A percentile compares a stretch with the other conserved stretches of the same genome.
Conservation (phyloP, 2,888 invertebrate species). For the Bombylius discolor region DNA sequence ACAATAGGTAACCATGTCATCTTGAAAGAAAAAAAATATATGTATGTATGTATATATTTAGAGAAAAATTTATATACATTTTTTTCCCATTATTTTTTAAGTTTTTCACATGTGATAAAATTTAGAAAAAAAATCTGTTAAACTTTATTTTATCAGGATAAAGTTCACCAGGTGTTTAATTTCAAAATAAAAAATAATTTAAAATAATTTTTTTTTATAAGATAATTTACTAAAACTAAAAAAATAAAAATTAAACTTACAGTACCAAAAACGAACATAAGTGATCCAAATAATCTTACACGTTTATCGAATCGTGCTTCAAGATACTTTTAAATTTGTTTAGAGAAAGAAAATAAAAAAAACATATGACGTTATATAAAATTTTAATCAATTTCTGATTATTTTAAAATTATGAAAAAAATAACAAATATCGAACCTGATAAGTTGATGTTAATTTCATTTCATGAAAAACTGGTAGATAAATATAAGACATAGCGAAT, state of each 20-base stretch:
- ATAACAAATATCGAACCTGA: slow-evolving; percentile 42
- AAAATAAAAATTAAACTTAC: slow-evolving; percentile 36
- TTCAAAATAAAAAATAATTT: too few relatives aligned
- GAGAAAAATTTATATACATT: too few relatives aligned
- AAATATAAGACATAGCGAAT: slow-evolving; percentile 46
- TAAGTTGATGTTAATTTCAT: slow-evolving; percentile 60
- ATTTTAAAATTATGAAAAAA: neutral
- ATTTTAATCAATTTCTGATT: neutral
- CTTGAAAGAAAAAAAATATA: slow-evolving; percentile 33
- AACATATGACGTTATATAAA: neutral
- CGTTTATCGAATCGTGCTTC: slow-evolving; percentile 52
- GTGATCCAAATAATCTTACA: slow-evolving; percentile 51
- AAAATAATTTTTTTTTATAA: too few relatives aligned
- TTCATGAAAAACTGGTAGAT: slow-evolving; percentile 58
- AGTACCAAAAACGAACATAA: slow-evolving; percentile 49
- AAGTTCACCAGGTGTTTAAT: too few relatives aligned
- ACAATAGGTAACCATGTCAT: slow-evolving; percentile 59
- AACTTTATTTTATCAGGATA: too few relatives aligned
- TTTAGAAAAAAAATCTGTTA: neutral
- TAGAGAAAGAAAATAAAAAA: too few relatives aligned
- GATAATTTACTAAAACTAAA: too few relatives aligned
- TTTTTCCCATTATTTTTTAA: too few relatives aligned
- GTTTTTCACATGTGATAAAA: neutral
- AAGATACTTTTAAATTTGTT: slow-evolving; percentile 41
- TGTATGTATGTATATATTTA: too few relatives aligned